Evolutionary conservation across 2,888 invertebrate species (phyloP), one percentile per base, ranked within the genome.

Genomic region (Drosophila setosimentum): DNA sequence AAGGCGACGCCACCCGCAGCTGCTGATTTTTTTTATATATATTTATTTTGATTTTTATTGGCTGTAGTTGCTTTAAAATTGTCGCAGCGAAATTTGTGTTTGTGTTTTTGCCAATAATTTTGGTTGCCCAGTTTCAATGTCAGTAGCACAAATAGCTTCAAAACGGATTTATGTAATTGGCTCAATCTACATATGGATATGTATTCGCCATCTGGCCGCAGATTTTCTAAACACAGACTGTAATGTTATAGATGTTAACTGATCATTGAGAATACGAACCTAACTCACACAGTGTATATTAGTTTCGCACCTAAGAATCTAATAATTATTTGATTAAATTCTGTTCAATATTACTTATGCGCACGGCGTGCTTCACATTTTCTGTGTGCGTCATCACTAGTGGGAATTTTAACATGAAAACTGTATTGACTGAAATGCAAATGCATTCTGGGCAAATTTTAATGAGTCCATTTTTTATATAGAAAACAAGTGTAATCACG

Each of bases 81-180:
- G 78, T 81, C 82, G 51, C 84, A 76, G 79, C 81, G 80, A 87
- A 90, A 79, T 77, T 60, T 68, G 35, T 65, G 53, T 45, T 35
- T 59, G 51, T 57, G 30, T 64, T 33, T 58, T 54, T 18, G 24
- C 2, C 6, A 53, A 24, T 18, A 1, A 45, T 58, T 74, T 68
- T 45, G 60, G 53, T 76, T 86, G 82, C 57, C 73, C 67, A 86
- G 69, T 85, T 90, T 86, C 91, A 91, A 89, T 90, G 91, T 82
- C 91, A 90, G 72, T 74, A 64, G 68, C 69, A 71, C 72, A 74
- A 76, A 75, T 74, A 65, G 82, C 80, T 90, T 87, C 82, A 82
- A 87, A 78, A 87, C 77, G 60, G 49, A 49, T 37, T 37, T 21
- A 51, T 53, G 71, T 60, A 77, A 67, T 59, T 53, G 57, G 29